Evolutionary conservation across 2,113 vertebrate species (phyloP), one percentile per base, ranked within the genome.

Genomic region (Chroicocephalus ridibundus): DNA sequence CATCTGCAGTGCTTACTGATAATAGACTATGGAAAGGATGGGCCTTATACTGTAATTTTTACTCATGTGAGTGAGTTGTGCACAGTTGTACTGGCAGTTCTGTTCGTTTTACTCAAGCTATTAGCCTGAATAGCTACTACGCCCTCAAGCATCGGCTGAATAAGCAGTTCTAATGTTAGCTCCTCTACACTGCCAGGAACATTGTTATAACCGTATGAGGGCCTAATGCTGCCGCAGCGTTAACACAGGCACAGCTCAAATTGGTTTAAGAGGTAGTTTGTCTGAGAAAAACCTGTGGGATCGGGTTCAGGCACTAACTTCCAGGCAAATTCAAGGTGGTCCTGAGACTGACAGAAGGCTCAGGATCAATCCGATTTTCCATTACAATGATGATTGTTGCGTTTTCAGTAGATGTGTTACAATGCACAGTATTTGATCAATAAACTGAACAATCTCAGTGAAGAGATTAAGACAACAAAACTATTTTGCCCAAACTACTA

Each of bases 1-100:
- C 46, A 49, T 89, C 71, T 92, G 52, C 62, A 93, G 76, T 46
- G 47, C 29, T 84, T 74, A 76, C n/a, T 70, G 82, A 91, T 81
- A 95, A 90, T 5, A 94, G 26, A 60, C 22, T 32, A 49, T 6
- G 4, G 31, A 90, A 90, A 52, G 11, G 82, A 54, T 55, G 29
- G n/a, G 9, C 7, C n/a, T 65, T 27, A 80, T 42, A 36, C 22
- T 27, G 4, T 27, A 62, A 75, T 65, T 85, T 15, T 71, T 64
- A 42, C 14, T 81, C 55, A 58, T 22, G 51, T 54, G n/a, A 32
- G 32, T 42, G 27, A 46, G 46, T 77, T 76, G 66, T 62, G 20
- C 71, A 49, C 19, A 51, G 32, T 47, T 2, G 1, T 36, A 55
- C 15, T 52, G 51, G 13, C 1, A 2, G 6, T 65, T 82, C 34